These are phyloP conservation scores for Morpho achilles DNA, from an alignment of 2,888 invertebrate species.

Conservation along the genomic window DNA sequence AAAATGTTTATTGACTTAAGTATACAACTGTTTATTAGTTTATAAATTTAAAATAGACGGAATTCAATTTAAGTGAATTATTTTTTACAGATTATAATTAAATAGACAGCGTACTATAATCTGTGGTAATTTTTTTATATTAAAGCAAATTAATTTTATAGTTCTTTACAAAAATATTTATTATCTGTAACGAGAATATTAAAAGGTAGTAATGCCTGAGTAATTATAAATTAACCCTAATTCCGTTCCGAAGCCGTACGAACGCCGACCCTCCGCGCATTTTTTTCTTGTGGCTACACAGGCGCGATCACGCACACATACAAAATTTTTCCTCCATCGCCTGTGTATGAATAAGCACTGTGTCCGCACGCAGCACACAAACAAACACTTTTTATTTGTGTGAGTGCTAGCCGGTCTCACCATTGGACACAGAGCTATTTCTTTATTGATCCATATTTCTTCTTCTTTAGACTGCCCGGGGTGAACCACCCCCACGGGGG, in stretches of 20 bases:
- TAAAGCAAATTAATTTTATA: too few relatives aligned
- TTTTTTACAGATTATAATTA: too few relatives aligned
- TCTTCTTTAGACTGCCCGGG: slow-evolving; percentile 72
- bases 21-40: too few relatives aligned
- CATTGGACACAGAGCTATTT: slow-evolving; percentile 77
- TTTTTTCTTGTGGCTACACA: slow-evolving; percentile 37
- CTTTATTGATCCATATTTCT: slow-evolving; percentile 81
- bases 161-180: too few relatives aligned
- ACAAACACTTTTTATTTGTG: slow-evolving; percentile 38
- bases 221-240: slow-evolving; percentile 9
- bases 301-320: slow-evolving; percentile 34
- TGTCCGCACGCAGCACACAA: slow-evolving; percentile 35
- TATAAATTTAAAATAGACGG: too few relatives aligned
- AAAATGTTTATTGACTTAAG: too few relatives aligned
- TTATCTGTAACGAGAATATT: too few relatives aligned
- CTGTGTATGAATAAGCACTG: slow-evolving; percentile 37
- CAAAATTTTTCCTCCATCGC: slow-evolving; percentile 37
- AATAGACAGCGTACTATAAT: too few relatives aligned
- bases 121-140: too few relatives aligned
- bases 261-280: slow-evolving; percentile 26
- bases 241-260: slow-evolving; percentile 17
- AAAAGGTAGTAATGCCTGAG: neutral
- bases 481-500: slow-evolving; percentile 35
- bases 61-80: too few relatives aligned
- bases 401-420: slow-evolving; percentile 68